Percentiles rank a stretch among this genome's conserved stretches.
These are phyloP conservation scores for Nyctereutes procyonoides DNA, from an alignment of 2,113 vertebrate species.

Conservation along the genomic window DNA sequence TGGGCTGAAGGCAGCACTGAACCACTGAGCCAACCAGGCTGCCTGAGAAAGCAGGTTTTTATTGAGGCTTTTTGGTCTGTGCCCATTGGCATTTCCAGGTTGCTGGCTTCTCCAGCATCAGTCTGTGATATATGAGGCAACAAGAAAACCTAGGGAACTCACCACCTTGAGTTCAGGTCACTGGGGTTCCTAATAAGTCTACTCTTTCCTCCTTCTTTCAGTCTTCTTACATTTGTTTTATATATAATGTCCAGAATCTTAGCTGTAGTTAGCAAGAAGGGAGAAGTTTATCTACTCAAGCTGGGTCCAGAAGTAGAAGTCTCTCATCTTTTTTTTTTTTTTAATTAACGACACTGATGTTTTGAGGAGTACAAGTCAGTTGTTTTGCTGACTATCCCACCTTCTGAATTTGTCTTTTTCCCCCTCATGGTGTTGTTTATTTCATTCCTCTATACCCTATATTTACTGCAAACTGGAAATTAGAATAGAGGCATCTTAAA, in stretches of 20 bases:
- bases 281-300: background rate
- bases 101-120: background rate
- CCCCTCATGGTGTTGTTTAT: background rate
- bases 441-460: background rate
- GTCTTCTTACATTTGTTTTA: slow-evolving; percentile 34
- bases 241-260: background rate
- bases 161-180: background rate
- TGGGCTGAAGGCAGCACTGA: too few species aligned
- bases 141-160: slow-evolving; percentile 1
- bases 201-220: slow-evolving; percentile 28
- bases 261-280: background rate
- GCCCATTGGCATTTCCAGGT: slow-evolving; percentile 14
- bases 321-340: background rate
- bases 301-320: slow-evolving; percentile 24
- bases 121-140: background rate
- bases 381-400: slow-evolving; percentile 21
- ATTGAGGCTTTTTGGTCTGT: background rate
- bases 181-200: background rate
- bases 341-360: background rate
- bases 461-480: slow-evolving; percentile 39
- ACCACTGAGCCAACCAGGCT: too few species aligned
- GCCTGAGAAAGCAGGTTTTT: background rate
- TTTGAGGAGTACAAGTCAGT: background rate
- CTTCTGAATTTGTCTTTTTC: slow-evolving; percentile 1
- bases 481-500: slow-evolving; percentile 48